Conservation (phyloP, 2,888 invertebrate species). For the Micropterix aruncella region DNA sequence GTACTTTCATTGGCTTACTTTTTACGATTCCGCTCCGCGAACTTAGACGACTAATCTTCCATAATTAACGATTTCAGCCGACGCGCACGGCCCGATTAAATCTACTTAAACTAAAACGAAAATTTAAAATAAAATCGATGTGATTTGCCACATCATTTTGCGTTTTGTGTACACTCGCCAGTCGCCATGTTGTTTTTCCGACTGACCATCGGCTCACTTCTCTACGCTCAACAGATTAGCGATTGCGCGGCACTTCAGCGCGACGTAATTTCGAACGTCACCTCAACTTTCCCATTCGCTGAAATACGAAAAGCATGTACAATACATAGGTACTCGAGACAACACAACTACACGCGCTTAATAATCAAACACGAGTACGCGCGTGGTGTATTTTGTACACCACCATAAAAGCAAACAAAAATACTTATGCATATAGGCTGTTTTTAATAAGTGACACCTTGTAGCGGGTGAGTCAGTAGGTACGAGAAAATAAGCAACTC, state of each 20-base stretch:
- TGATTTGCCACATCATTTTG: constrained; percentile 20
- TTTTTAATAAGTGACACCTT: too few species aligned
- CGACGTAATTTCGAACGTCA: too few species aligned
- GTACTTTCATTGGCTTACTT: constrained; percentile 9
- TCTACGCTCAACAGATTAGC: constrained; percentile 21
- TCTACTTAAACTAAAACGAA: constrained; percentile 14
- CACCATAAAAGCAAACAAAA: too few species aligned
- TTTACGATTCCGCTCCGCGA: constrained; percentile 8
- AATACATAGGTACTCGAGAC: too few species aligned
- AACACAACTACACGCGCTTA: too few species aligned
- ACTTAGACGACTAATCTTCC: constrained; percentile 8
- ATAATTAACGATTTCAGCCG: constrained; percentile 12
- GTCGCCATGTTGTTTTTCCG: constrained; percentile 20
- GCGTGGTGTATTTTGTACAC: too few species aligned
- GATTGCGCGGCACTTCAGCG: constrained; percentile 11
- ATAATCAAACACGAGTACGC: too few species aligned
- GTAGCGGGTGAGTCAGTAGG: too few species aligned
- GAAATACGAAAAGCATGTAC: too few species aligned
- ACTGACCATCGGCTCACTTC: constrained; percentile 18
- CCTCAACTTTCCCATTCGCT: too few species aligned
- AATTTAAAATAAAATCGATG: constrained; percentile 15
- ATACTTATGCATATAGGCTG: too few species aligned
- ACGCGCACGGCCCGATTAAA: constrained; percentile 11
- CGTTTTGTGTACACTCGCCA: constrained; percentile 23
- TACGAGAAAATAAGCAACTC: too few species aligned